These are phyloP conservation scores for Lagopus leucura DNA, from an alignment of 2,113 vertebrate species.

Conservation along the genomic window DNA sequence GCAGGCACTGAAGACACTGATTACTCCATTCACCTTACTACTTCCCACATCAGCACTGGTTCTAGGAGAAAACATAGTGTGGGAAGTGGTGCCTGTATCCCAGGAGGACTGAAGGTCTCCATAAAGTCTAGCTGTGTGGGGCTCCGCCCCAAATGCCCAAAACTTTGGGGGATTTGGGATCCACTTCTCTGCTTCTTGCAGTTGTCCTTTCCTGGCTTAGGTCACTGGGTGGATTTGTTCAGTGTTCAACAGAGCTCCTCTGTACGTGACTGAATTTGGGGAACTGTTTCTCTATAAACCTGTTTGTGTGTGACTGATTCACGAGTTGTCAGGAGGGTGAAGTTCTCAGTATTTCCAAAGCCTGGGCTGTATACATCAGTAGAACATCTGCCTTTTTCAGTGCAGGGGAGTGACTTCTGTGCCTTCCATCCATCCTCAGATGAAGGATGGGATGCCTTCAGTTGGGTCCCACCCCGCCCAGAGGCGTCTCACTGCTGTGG, in stretches of 20 bases:
- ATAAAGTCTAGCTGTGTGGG: too few relatives aligned
- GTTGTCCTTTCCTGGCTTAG: background rate
- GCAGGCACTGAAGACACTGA: background rate
- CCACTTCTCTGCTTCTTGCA: rapidly evolving
- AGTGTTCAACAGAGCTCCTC: background rate
- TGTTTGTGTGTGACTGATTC: rapidly evolving
- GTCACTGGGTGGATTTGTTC: background rate
- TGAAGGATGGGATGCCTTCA: background rate
- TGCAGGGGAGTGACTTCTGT: rapidly evolving
- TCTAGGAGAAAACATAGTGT: background rate
- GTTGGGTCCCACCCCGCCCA: background rate
- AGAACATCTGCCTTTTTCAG: background rate
- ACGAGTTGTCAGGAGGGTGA: background rate
- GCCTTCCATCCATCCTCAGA: rapidly evolving
- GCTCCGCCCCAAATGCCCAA: background rate
- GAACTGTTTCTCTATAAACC: background rate
- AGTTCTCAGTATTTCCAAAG: background rate
- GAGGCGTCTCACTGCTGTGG: background rate
- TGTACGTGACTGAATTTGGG: background rate
- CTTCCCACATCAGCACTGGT: background rate
- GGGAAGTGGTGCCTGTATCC: background rate
- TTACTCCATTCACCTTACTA: background rate
- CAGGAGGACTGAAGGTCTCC: background rate
- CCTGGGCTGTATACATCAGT: rapidly evolving
- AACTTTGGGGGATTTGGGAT: rapidly evolving